Conservation (phyloP, 2,888 invertebrate genomes). For the Watsonalla binaria region DNA sequence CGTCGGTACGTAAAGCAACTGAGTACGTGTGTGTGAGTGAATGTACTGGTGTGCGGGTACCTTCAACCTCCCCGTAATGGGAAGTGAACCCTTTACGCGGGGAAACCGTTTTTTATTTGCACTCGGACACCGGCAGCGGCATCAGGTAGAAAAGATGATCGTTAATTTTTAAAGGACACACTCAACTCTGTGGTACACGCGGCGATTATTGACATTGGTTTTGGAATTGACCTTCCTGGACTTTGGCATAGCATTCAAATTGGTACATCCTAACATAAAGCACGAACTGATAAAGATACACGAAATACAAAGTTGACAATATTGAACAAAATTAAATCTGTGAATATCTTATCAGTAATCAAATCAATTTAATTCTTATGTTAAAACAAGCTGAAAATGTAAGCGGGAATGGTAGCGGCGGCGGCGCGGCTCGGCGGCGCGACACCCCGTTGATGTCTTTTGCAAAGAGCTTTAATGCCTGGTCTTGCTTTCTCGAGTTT, state of each 20-base stretch:
- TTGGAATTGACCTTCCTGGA: conserved; percentile 19
- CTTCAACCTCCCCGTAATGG: conserved; percentile 72
- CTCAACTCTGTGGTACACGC: conserved; percentile 54
- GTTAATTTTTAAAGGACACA: conserved; percentile 76
- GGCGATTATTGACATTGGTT: conserved; percentile 34
- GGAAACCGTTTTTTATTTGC: conserved; percentile 78
- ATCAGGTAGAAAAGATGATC: conserved; percentile 79
- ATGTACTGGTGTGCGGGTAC: conserved; percentile 36
- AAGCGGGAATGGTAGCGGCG: conserved; percentile 11
- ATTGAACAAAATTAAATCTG: too few relatives aligned
- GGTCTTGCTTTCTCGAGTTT: conserved; percentile 53
- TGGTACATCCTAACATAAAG: neutral
- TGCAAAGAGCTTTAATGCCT: conserved; percentile 52
- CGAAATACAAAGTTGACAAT: too few relatives aligned
- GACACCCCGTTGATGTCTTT: conserved; percentile 72
- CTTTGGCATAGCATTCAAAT: neutral
- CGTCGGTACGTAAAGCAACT: conserved; percentile 47
- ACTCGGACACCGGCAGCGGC: conserved; percentile 77
- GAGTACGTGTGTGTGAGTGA: conserved; percentile 33
- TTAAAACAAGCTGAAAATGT: conserved; percentile 2
- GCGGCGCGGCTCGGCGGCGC: conserved; percentile 22
- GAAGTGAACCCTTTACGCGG: conserved; percentile 80
- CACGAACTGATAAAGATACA: too few relatives aligned
- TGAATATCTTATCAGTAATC: too few relatives aligned
- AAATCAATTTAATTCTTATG: too few relatives aligned